Percentiles rank a stretch among this genome's conserved stretches.
These are phyloP conservation scores for Eutrigla gurnardus DNA, from an alignment of 2,797 vertebrate genomes.

Conservation along the genomic window DNA sequence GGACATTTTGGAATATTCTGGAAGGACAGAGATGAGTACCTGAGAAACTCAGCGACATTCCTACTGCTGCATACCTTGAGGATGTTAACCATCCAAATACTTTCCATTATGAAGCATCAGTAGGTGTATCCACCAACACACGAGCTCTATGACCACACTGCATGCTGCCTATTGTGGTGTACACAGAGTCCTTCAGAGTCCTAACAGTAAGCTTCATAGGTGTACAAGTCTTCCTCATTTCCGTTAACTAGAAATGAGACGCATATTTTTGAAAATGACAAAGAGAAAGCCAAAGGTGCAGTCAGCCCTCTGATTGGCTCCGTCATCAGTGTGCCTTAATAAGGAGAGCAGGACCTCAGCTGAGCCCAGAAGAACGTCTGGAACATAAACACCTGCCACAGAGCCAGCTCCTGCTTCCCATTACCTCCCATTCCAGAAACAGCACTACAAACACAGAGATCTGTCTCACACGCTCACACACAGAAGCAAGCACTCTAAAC, in stretches of 20 bases:
- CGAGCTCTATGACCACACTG: background rate
- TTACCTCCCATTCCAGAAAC: conserved; percentile 57
- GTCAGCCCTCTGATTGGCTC: conserved; percentile 45
- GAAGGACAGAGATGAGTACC: conserved; percentile 33
- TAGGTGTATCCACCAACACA: conserved; percentile 2
- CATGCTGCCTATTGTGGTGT: background rate
- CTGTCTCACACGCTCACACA: conserved; percentile 6
- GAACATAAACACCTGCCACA: conserved; percentile 83
- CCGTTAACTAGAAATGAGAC: background rate
- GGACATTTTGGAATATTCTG: too few species aligned
- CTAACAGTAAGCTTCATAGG: background rate
- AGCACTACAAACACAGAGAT: conserved; percentile 43
- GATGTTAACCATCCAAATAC: conserved; percentile 50
- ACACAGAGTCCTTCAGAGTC: background rate
- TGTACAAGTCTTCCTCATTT: background rate
- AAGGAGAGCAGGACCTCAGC: conserved; percentile 76
- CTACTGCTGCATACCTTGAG: conserved; percentile 1
- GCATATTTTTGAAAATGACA: background rate
- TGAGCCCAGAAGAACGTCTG: conserved; percentile 66
- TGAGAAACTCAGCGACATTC: background rate
- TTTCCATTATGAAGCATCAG: conserved; percentile 50
- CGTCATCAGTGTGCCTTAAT: conserved; percentile 80
- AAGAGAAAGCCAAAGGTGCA: background rate
- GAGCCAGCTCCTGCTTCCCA: conserved; percentile 66
- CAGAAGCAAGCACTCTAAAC: background rate